Evolutionary conservation across 2,888 invertebrate species (phyloP).

Genomic region (Leptinotarsa haldemani): DNA sequence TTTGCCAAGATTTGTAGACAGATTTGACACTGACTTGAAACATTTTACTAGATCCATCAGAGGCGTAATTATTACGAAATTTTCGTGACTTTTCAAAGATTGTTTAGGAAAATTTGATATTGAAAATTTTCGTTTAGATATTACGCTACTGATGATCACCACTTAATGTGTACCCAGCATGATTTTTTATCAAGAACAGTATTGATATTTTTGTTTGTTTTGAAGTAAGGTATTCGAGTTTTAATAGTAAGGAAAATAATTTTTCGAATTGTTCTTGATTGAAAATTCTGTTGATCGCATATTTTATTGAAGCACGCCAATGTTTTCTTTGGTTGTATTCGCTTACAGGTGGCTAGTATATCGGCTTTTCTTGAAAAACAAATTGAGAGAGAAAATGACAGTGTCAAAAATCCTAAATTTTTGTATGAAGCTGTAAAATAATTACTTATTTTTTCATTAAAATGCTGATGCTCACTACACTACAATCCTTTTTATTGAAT

Average conservation of each 20-base stretch:
- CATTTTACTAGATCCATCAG: not conserved
- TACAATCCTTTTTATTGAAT: too few species aligned
- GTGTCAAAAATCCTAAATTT: too few species aligned
- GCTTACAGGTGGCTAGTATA: slow-evolving; percentile 14
- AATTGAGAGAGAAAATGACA: too few species aligned
- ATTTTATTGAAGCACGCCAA: not conserved
- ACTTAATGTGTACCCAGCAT: not conserved
- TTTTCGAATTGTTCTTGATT: not conserved
- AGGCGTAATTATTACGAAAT: not conserved
- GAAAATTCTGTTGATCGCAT: not conserved
- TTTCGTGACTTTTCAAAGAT: not conserved
- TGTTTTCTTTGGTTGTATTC: not conserved
- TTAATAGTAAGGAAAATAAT: too few species aligned
- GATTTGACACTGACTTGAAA: slow-evolving; percentile 7
- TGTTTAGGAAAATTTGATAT: too few species aligned
- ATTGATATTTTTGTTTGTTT: too few species aligned
- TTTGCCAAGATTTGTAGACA: not conserved
- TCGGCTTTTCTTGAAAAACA: not conserved
- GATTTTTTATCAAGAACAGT: too few species aligned
- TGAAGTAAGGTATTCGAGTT: too few species aligned
- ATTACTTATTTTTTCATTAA: too few species aligned
- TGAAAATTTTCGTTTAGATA: not conserved
- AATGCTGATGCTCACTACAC: too few species aligned
- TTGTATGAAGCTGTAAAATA: too few species aligned
- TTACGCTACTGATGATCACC: not conserved